phyloP scores from a whole-genome alignment of 2,113 vertebrate genomes.

The Potamarius usumacintae region DNA sequence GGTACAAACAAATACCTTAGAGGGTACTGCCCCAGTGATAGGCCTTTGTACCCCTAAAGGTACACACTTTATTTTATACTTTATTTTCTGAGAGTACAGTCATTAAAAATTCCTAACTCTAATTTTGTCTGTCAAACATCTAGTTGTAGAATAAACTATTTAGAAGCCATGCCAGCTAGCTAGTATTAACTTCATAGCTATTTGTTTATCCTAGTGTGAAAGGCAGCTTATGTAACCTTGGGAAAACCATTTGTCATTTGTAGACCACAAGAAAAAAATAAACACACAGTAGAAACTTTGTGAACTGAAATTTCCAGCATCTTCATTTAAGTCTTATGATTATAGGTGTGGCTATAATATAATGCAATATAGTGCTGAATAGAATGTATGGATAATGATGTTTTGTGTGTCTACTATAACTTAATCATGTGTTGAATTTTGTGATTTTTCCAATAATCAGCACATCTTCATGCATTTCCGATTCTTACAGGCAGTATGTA shows the following conservation, averaged over 20 bases:
- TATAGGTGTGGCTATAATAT: not conserved
- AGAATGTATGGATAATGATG: not conserved
- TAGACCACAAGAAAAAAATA: not conserved
- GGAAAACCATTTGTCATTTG: not conserved
- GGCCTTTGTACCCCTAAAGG: too few relatives aligned
- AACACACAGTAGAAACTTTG: not conserved
- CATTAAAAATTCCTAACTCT: not conserved
- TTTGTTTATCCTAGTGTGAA: not conserved
- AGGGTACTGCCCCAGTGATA: too few relatives aligned
- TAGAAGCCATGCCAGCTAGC: too few relatives aligned
- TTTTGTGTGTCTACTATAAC: not conserved
- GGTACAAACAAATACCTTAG: too few relatives aligned
- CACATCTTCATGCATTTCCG: not conserved
- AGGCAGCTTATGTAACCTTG: not conserved
- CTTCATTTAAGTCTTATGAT: not conserved
- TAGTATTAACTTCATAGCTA: not conserved
- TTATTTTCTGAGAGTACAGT: not conserved
- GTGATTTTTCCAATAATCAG: not conserved
- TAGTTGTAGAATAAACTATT: not conserved
- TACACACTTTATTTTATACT: too few relatives aligned
- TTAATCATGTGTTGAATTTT: not conserved
- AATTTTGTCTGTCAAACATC: not conserved
- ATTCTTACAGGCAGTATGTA: not conserved
- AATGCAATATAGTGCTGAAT: not conserved
- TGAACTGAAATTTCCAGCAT: not conserved